Conservation (phyloP, 2,888 invertebrate genomes). For the Brassicogethes aeneus region DNA sequence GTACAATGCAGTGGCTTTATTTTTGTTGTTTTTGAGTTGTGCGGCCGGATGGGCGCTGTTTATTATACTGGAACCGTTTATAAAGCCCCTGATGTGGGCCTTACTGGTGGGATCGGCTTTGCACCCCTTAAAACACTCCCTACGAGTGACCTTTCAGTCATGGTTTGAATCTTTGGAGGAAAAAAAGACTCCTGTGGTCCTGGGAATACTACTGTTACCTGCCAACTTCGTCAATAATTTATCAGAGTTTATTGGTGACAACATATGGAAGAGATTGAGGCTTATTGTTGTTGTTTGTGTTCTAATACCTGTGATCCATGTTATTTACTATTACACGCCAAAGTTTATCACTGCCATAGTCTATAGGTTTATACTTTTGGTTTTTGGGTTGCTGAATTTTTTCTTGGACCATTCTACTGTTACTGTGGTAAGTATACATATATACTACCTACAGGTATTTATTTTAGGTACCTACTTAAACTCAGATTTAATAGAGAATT, state of each 20-base stretch:
- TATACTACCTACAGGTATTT: conserved; percentile 4
- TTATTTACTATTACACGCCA: conserved; percentile 67
- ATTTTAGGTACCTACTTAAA: conserved; percentile 4
- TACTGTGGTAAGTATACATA: conserved; percentile 31
- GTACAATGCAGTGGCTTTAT: conserved; percentile 78
- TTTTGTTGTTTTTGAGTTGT: conserved; percentile 59
- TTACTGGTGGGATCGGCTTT: conserved; percentile 91
- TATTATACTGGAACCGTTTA: conserved; percentile 81
- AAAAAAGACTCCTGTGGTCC: conserved; percentile 55
- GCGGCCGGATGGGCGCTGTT: conserved; percentile 70
- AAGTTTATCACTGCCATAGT: conserved; percentile 50
- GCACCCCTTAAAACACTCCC: conserved; percentile 85
- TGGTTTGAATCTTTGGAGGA: conserved; percentile 70
- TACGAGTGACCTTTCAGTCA: conserved; percentile 64
- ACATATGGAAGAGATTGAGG: conserved; percentile 59
- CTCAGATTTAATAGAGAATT: too few relatives aligned
- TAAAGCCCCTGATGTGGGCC: conserved; percentile 93
- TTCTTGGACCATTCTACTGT: conserved; percentile 33
- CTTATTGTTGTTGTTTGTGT: conserved; percentile 43
- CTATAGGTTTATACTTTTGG: conserved; percentile 39
- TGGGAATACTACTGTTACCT: conserved; percentile 55
- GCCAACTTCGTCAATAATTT: conserved; percentile 64
- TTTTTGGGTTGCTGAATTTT: conserved; percentile 28
- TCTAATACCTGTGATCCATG: conserved; percentile 44
- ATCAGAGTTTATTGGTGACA: conserved; percentile 65